phyloP scores from a whole-genome alignment of 2,797 vertebrate species.

The Hydrocynus forskahlii region DNA sequence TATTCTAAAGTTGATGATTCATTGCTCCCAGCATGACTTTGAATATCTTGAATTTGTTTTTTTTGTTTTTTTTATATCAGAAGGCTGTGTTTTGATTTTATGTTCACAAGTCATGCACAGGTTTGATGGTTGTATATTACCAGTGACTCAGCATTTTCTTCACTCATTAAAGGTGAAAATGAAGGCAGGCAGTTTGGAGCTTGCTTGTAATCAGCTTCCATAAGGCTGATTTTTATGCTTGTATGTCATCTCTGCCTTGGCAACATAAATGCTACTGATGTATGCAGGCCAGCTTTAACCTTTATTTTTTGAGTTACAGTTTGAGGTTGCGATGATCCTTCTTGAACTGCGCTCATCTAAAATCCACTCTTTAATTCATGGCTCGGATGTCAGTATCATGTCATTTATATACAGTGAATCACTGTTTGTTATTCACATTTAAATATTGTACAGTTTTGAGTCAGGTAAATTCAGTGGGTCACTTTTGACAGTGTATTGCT shows the following conservation, averaged over 20 bases:
- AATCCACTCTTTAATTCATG: not conserved
- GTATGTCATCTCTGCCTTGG: not conserved
- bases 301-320: not conserved
- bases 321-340: not conserved
- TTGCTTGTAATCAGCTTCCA: slow-evolving; percentile 22
- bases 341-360: not conserved
- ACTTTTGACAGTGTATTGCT: not conserved
- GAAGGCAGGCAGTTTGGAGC: slow-evolving; percentile 17
- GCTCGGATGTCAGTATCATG: not conserved
- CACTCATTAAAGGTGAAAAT: slow-evolving; percentile 41
- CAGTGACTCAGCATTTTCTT: slow-evolving; percentile 44
- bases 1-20: slow-evolving; percentile 47
- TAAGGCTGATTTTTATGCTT: slow-evolving; percentile 26
- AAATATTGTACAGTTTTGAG: not conserved
- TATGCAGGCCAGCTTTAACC: not conserved
- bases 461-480: not conserved
- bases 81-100: slow-evolving; percentile 10
- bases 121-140: slow-evolving; percentile 33
- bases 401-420: not conserved
- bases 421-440: not conserved
- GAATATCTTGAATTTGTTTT: slow-evolving; percentile 6
- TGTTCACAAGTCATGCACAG: not conserved
- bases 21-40: slow-evolving; percentile 23
- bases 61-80: slow-evolving; percentile 17
- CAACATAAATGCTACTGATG: slow-evolving; percentile 12